phyloP scores from a whole-genome alignment of 1,140 invertebrate species.

The Probaryconus sp. region DNA sequence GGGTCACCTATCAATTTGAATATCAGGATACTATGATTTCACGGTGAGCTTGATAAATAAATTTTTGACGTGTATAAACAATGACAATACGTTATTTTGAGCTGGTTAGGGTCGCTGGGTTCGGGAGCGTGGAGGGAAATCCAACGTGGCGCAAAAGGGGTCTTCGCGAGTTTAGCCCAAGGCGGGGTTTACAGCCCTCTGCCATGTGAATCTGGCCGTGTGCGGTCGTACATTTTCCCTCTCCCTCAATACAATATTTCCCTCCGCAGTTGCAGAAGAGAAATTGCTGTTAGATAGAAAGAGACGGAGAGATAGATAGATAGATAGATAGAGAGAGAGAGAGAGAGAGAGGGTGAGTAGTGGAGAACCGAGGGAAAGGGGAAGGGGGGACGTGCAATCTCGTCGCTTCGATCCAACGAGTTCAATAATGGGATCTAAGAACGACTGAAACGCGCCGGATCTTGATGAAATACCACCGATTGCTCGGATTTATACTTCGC shows the following conservation, averaged over 20 bases:
- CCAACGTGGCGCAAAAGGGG: slow-evolving; percentile 50
- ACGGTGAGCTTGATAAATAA: slow-evolving; percentile 19
- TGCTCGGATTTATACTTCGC: slow-evolving; percentile 36
- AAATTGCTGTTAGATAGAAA: neutral
- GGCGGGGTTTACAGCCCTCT: slow-evolving; percentile 67
- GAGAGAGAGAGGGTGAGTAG: no score
- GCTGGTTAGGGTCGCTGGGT: slow-evolving; percentile 46
- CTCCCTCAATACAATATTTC: slow-evolving; percentile 6
- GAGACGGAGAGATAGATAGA: neutral
- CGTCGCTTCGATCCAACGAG: slow-evolving; percentile 34
- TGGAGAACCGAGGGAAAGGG: no score
- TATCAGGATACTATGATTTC: no score
- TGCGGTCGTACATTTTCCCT: slow-evolving; percentile 37
- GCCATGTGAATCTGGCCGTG: slow-evolving; percentile 67
- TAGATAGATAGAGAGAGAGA: no score
- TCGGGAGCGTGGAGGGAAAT: slow-evolving; percentile 55
- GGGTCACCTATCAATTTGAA: no score
- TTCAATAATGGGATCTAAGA: slow-evolving; percentile 56
- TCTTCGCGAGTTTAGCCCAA: slow-evolving; percentile 58
- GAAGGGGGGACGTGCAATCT: no score
- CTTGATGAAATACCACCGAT: slow-evolving; percentile 38
- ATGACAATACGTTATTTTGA: slow-evolving; percentile 37
- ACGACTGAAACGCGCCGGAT: slow-evolving; percentile 28
- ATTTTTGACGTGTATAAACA: slow-evolving; percentile 55
- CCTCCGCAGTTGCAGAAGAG: neutral